These are phyloP conservation scores for Crossocerus cetratus DNA, from an alignment of 2,888 invertebrate species.

Conservation along the genomic window DNA sequence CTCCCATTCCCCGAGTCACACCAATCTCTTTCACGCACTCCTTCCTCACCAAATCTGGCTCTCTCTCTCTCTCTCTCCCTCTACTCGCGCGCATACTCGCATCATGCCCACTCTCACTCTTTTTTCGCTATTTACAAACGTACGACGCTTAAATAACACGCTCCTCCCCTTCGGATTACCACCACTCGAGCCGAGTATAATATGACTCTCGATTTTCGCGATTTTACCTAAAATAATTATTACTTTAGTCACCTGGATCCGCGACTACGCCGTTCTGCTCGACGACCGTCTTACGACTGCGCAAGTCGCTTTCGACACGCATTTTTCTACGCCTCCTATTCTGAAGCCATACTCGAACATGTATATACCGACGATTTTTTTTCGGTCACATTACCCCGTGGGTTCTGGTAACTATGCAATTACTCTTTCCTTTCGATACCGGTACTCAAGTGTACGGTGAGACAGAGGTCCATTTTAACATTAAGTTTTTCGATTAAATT, in stretches of 20 bases:
- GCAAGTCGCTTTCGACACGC: neutral
- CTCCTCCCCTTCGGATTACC: constrained; percentile 33
- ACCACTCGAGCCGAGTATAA: constrained; percentile 5
- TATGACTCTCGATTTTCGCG: constrained; percentile 17
- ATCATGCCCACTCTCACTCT: constrained; percentile 8
- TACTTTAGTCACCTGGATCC: constrained; percentile 41
- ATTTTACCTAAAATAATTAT: constrained; percentile 59
- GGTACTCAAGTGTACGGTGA: neutral
- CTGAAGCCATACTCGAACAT: no score
- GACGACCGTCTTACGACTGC: neutral
- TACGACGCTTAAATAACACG: constrained; percentile 56
- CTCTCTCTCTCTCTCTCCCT: constrained; percentile 16
- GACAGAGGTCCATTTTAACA: constrained; percentile 2
- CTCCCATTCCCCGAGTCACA: neutral
- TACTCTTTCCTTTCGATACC: constrained; percentile 12
- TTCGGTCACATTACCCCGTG: neutral
- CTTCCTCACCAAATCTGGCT: constrained; percentile 3
- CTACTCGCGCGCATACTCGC: constrained; percentile 22
- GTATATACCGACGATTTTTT: no score
- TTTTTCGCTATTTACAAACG: constrained; percentile 66
- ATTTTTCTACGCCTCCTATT: constrained; percentile 1
- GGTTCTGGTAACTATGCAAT: constrained; percentile 26
- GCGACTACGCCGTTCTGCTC: constrained; percentile 8
- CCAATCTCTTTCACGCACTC: constrained; percentile 2
- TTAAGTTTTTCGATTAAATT: neutral